These are phyloP conservation scores for Stratiolaelaps scimitus DNA, from an alignment of 1,140 invertebrate species.

Conservation along the genomic window DNA sequence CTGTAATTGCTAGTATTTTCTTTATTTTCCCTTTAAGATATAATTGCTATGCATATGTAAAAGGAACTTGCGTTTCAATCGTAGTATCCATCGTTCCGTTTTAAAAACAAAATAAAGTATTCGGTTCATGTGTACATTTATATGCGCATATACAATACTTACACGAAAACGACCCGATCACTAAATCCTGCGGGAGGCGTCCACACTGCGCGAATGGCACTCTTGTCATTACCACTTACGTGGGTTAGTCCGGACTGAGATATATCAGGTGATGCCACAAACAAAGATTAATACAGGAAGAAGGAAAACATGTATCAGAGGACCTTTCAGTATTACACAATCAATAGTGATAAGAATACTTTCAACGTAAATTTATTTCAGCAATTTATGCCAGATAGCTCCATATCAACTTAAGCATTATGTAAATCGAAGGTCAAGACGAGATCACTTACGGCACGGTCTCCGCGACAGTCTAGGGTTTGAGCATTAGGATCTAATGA, in stretches of 20 bases:
- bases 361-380: neutral
- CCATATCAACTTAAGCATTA: neutral
- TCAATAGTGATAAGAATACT: neutral
- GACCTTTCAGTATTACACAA: neutral
- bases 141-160: neutral
- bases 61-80: no score
- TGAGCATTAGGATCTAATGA: conserved; percentile 9
- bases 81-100: no score
- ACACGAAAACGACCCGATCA: conserved; percentile 9
- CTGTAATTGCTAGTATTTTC: no score
- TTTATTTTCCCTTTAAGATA: no score
- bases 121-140: no score
- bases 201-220: conserved; percentile 9
- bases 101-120: no score
- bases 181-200: neutral
- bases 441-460: neutral
- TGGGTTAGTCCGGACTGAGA: conserved; percentile 20
- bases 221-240: neutral
- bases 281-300: neutral
- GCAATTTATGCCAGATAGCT: neutral
- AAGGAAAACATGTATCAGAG: neutral
- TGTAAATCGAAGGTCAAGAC: neutral
- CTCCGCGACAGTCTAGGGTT: conserved; percentile 14
- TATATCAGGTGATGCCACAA: neutral
- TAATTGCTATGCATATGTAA: no score